Percentiles rank a stretch among this genome's conserved stretches.
Conservation (phyloP, 2,888 invertebrate species). For the Patella caerulea region DNA sequence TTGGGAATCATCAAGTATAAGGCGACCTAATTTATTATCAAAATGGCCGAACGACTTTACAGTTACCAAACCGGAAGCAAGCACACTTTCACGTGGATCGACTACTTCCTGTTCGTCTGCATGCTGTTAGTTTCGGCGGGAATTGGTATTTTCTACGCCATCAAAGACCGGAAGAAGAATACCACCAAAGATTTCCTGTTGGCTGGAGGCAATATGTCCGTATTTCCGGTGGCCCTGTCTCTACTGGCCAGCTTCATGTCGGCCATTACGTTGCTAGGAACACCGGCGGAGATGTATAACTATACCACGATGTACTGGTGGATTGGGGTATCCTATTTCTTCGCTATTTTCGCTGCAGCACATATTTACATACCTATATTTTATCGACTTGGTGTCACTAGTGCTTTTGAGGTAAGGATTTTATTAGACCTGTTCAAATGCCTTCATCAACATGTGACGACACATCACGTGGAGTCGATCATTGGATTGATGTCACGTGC, state of each 20-base stretch:
- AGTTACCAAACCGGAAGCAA: slow-evolving; percentile 52
- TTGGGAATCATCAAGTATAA: too few relatives aligned
- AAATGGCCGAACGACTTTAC: slow-evolving; percentile 34
- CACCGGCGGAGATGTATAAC: slow-evolving; percentile 68
- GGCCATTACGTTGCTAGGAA: slow-evolving; percentile 69
- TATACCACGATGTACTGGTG: slow-evolving; percentile 67
- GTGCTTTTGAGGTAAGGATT: slow-evolving; percentile 18
- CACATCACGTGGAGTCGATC: too few relatives aligned
- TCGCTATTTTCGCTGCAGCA: slow-evolving; percentile 64
- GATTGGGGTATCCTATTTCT: slow-evolving; percentile 62
- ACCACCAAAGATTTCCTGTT: slow-evolving; percentile 63
- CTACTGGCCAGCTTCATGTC: slow-evolving; percentile 71
- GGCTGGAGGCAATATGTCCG: slow-evolving; percentile 67
- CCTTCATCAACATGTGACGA: too few relatives aligned
- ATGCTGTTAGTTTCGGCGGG: slow-evolving; percentile 59
- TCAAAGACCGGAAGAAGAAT: slow-evolving; percentile 56
- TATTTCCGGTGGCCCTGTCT: slow-evolving; percentile 67
- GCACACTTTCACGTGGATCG: slow-evolving; percentile 49
- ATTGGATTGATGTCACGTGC: too few relatives aligned
- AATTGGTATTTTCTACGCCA: slow-evolving; percentile 65
- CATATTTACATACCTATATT: slow-evolving; percentile 26
- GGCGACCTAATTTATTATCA: not conserved
- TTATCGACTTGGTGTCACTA: slow-evolving; percentile 18
- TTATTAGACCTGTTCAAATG: not conserved
- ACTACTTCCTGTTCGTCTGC: slow-evolving; percentile 64